Base-by-base conservation (phyloP, 2,888 invertebrate species). In the Tenthredo scrophulariae region DNA sequence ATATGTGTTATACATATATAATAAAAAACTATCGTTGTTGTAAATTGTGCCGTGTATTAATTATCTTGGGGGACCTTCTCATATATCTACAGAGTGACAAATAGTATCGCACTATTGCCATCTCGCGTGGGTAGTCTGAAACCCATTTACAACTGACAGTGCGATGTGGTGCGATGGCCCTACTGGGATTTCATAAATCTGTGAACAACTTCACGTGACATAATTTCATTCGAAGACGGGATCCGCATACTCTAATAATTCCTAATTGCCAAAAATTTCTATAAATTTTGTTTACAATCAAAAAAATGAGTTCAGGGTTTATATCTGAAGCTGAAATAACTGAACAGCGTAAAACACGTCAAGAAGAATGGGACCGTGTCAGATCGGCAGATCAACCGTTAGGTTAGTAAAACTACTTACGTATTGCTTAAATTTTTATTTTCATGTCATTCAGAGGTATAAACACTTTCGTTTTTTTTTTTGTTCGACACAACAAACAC, bases 351-450 rank as follows among this genome's bases (percentile, higher is more conserved):
- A 95, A 96, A 90, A 94, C 95, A 87, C 95, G 98, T 2, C 99
- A 99, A 93, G 98, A 98, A 92, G 98, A 99, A 96, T 99, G 99
- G 99, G 98, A 99, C 90, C 97, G 97, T 94, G 98, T 98, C 0
- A 95, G 99, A 88, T 97, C 97, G 85, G 97, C 97, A 46, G 97
- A 98, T 88, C 97, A 99, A 92, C 99, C 99, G 13, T 88, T 96
- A 94, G 98, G 98, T 98, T 94, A 92, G 90, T 88, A 84, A 84
- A 82, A 77, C 65, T 85, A 84, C 84, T 54, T 29, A 33, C 13
- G 13, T 18, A 77, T 77, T 77, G 50, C n/a, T 70, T 33, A 29
- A 29, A 40, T n/a, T 50, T 22, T 33, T 84, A 46, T 29, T 29
- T 29, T 15, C 26, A 22, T 62, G 87, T 86, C 80, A 86, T 86